Conservation (phyloP, 1,140 invertebrate genomes). For the Dendroctonus ponderosae region DNA sequence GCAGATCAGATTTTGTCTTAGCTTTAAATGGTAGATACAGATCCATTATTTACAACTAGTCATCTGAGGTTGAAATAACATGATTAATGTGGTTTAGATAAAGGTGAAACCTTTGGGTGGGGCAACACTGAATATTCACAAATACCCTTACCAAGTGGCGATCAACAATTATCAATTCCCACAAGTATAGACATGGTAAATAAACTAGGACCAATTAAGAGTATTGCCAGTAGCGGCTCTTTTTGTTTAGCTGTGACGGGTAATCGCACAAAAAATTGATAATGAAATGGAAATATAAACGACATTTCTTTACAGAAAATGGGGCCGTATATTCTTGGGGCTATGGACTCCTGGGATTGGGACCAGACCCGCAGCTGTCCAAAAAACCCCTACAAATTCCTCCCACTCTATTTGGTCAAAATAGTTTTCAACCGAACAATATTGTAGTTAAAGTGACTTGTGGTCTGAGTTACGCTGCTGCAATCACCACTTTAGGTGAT, state of each 20-base stretch:
- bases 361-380: conserved; percentile 71
- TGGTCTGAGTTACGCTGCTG: conserved; percentile 78
- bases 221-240: conserved; percentile 84
- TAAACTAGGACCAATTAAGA: conserved; percentile 71
- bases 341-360: conserved; percentile 85
- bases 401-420: conserved; percentile 77
- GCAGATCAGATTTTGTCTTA: conserved; percentile 81
- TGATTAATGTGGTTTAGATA: conserved; percentile 60
- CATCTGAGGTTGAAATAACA: conserved; percentile 82
- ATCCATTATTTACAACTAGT: conserved; percentile 44
- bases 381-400: conserved; percentile 71
- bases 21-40: conserved; percentile 74
- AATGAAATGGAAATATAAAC: background rate
- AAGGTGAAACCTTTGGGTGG: conserved; percentile 95
- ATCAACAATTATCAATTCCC: conserved; percentile 68
- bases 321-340: conserved; percentile 91
- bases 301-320: conserved; percentile 57
- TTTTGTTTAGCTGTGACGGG: conserved; percentile 82
- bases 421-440: conserved; percentile 72
- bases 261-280: conserved; percentile 45
- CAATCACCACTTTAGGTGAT: conserved; percentile 76
- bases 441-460: conserved; percentile 66
- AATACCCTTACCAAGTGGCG: conserved; percentile 56
- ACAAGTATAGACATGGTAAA: conserved; percentile 62
- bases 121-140: conserved; percentile 95